A percentile compares a stretch with the other conserved stretches of the same genome.
Evolutionary conservation across 2,888 invertebrate genomes (phyloP).

Genomic region (Ditula angustiorana): DNA sequence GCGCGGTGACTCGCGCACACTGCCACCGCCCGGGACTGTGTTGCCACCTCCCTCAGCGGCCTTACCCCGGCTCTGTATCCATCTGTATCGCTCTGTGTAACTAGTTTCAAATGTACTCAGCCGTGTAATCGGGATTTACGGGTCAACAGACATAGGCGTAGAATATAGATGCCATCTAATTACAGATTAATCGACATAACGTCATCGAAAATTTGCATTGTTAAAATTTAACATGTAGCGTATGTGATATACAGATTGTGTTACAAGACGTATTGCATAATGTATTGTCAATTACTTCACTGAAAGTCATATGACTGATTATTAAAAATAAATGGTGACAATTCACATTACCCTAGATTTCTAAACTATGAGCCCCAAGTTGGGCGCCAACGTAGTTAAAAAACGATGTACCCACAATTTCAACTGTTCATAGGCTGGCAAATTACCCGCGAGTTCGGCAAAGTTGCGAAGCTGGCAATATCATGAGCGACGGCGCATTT

Average conservation of each 20-base stretch:
- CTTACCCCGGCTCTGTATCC: slow-evolving; percentile 57
- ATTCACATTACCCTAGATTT: too few species aligned
- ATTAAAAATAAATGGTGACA: too few species aligned
- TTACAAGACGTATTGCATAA: too few species aligned
- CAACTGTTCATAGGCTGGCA: background rate
- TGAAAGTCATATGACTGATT: too few species aligned
- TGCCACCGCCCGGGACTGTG: slow-evolving; percentile 79
- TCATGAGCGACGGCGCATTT: slow-evolving; percentile 68
- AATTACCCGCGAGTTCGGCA: slow-evolving; percentile 20
- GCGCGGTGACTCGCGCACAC: slow-evolving; percentile 79
- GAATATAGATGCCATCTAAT: slow-evolving; percentile 46
- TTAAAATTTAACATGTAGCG: background rate
- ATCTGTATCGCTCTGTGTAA: slow-evolving; percentile 41
- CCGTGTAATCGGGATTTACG: slow-evolving; percentile 52
- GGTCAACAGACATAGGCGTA: slow-evolving; percentile 51
- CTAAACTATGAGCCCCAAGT: background rate
- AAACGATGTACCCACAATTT: background rate
- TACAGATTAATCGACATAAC: slow-evolving; percentile 43
- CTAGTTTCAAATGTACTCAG: slow-evolving; percentile 54
- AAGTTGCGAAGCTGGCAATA: slow-evolving; percentile 56
- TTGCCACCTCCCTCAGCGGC: slow-evolving; percentile 59
- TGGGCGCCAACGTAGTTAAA: slow-evolving; percentile 6
- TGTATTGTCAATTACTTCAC: too few species aligned
- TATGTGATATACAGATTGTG: too few species aligned
- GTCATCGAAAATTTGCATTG: background rate